Percentiles rank a stretch among this genome's conserved stretches.
phyloP scores from a whole-genome alignment of 2,888 invertebrate genomes.

The Notodonta ziczac region DNA sequence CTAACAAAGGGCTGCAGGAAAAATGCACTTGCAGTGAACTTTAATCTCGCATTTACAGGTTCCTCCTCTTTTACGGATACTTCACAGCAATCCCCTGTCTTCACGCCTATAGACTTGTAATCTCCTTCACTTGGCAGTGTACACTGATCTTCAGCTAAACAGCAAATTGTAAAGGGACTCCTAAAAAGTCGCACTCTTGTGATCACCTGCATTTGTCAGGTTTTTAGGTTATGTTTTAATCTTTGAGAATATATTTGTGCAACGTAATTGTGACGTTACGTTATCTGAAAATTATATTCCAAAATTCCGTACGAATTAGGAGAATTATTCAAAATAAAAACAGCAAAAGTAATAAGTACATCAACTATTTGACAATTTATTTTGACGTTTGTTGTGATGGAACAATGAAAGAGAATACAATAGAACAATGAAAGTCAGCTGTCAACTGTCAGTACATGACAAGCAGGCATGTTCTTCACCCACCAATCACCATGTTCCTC shows the following conservation, averaged over 20 bases:
- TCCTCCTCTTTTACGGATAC: conserved; percentile 38
- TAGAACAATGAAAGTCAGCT: too few relatives aligned
- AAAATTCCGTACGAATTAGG: conserved; percentile 6
- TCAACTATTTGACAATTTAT: too few relatives aligned
- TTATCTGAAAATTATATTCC: too few relatives aligned
- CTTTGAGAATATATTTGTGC: background rate
- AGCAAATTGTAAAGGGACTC: conserved; percentile 62
- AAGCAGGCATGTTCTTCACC: too few relatives aligned
- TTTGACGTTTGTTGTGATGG: too few relatives aligned
- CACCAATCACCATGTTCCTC: too few relatives aligned
- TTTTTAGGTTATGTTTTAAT: background rate
- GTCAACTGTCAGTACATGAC: too few relatives aligned
- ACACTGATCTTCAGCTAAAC: conserved; percentile 57
- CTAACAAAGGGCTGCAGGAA: conserved; percentile 69
- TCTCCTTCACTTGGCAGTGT: conserved; percentile 52
- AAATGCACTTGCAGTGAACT: conserved; percentile 53
- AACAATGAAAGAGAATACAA: too few relatives aligned
- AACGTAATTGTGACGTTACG: background rate
- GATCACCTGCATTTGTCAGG: conserved; percentile 60
- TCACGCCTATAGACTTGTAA: conserved; percentile 60
- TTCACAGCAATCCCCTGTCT: conserved; percentile 49
- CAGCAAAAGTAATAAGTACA: too few relatives aligned
- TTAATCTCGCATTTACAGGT: conserved; percentile 43
- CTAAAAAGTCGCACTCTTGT: conserved; percentile 61
- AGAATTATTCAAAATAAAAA: too few relatives aligned